Conservation (phyloP, 2,888 invertebrate species). For the Erebia palarica region DNA sequence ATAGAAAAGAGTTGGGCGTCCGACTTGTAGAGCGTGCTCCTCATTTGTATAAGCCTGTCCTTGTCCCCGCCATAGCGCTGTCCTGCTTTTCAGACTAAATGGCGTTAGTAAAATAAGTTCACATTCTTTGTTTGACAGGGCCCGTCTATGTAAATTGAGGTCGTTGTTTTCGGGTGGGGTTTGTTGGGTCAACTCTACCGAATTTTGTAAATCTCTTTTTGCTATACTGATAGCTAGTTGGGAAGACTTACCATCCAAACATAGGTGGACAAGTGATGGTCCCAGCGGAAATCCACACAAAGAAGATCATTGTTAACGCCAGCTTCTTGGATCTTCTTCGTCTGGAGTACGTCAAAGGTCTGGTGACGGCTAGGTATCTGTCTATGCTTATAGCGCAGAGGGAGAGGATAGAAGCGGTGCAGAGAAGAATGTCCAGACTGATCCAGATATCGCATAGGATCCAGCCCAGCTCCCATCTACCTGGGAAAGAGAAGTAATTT, state of each 20-base stretch:
- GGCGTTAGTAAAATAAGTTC: too few relatives aligned
- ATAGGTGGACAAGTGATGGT: constrained; percentile 97
- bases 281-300: constrained; percentile 95
- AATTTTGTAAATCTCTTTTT: too few relatives aligned
- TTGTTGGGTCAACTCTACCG: too few relatives aligned
- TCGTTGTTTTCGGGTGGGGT: too few relatives aligned
- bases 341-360: constrained; percentile 95
- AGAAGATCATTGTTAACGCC: constrained; percentile 92
- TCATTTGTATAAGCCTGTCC: too few relatives aligned
- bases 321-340: constrained; percentile 92
- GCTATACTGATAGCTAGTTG: neutral
- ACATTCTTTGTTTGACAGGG: too few relatives aligned
- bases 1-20: too few relatives aligned
- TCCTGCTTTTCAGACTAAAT: too few relatives aligned
- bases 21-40: too few relatives aligned
- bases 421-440: constrained; percentile 95
- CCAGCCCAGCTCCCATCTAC: constrained; percentile 94
- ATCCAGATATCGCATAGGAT: constrained; percentile 95
- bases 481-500: constrained; percentile 59
- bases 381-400: constrained; percentile 96
- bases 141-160: too few relatives aligned
- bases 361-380: constrained; percentile 95
- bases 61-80: too few relatives aligned
- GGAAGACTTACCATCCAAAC: constrained; percentile 95
- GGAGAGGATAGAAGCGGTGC: constrained; percentile 96